Base-by-base conservation (phyloP, 2,797 vertebrate species). In the Mormyrops attenuatus region DNA sequence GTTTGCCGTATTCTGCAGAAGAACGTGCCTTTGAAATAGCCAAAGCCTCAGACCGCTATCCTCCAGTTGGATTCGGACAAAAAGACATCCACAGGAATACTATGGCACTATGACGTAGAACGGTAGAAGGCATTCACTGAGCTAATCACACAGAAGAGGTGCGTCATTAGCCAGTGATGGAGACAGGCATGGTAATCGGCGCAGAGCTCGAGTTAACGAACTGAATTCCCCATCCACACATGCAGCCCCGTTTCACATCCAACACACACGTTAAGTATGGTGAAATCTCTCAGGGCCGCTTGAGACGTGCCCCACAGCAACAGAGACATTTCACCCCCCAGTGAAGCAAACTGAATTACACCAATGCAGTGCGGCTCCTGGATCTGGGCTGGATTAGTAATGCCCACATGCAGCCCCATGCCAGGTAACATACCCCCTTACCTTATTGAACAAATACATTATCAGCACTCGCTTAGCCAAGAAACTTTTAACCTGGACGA, bases 381-480 rank as follows among this genome's bases (percentile, higher is more conserved):
- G 89, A 88, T 84, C 69, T 63, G 60, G 34, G 88, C 3, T 89
- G 26, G 90, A 94, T 91, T 89, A 92, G 91, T 90, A 89, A 92
- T 84, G 86, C 17, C 85, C 91, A 38, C 88, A 90, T 52, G 85
- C n/a, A 73, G 11, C 34, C 66, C 66, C 30, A 73, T 38, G 66
- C 13, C 66, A 73, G 34, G 66, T 73, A 38, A 73, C 30, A 38
- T 38, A 17, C 66, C 66, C 66, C 66, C 96, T 97, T 97, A 99
- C 99, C 98, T 99, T 99, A 93, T 96, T 98, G 95, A 99, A 98
- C 93, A 99, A 97, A 96, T 99, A 99, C 96, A 97, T 97, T 93
- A 99, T 96, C 96, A 98, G 94, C 57, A 95, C 97, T 89, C 98
- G 96, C 95, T 96, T 99, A 92, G 96, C 95, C 95, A 99, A 93